A percentile compares a stretch with the other conserved stretches of the same genome.
phyloP scores from a whole-genome alignment of 2,888 invertebrate species.

The Pandemis corylana region DNA sequence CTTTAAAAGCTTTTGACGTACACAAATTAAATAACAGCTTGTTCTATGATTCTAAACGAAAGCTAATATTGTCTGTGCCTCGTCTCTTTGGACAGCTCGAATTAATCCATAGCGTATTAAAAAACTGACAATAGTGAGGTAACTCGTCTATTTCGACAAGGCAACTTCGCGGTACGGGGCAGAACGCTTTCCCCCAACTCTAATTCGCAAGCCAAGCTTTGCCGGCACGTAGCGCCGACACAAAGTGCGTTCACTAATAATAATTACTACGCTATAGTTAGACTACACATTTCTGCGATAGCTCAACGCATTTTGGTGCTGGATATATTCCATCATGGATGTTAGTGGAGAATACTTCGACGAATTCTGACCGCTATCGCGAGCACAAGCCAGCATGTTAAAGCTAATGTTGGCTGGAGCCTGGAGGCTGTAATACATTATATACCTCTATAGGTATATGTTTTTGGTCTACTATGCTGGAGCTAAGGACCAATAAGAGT shows the following conservation, averaged over 20 bases:
- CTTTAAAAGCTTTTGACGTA: background rate
- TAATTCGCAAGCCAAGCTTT: too few relatives aligned
- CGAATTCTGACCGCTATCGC: background rate
- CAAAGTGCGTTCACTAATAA: too few relatives aligned
- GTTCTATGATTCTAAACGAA: background rate
- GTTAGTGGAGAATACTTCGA: background rate
- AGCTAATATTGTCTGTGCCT: background rate
- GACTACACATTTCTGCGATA: too few relatives aligned
- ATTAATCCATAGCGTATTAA: too few relatives aligned
- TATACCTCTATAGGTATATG: background rate
- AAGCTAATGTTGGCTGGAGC: background rate
- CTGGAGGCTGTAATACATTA: background rate
- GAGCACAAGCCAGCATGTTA: constrained; percentile 4
- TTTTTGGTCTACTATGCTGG: background rate
- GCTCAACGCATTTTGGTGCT: too few relatives aligned
- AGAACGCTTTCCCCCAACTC: too few relatives aligned
- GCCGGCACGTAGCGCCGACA: too few relatives aligned
- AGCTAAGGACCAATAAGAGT: background rate
- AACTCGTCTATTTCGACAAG: too few relatives aligned
- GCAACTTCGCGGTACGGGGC: too few relatives aligned
- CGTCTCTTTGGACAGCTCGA: background rate
- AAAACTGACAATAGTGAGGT: too few relatives aligned
- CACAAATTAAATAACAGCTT: background rate
- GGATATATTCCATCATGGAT: too few relatives aligned
- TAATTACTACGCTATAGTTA: too few relatives aligned